phyloP scores from a whole-genome alignment of 2,113 vertebrate genomes.

The Campylorhamphus procurvoides region DNA sequence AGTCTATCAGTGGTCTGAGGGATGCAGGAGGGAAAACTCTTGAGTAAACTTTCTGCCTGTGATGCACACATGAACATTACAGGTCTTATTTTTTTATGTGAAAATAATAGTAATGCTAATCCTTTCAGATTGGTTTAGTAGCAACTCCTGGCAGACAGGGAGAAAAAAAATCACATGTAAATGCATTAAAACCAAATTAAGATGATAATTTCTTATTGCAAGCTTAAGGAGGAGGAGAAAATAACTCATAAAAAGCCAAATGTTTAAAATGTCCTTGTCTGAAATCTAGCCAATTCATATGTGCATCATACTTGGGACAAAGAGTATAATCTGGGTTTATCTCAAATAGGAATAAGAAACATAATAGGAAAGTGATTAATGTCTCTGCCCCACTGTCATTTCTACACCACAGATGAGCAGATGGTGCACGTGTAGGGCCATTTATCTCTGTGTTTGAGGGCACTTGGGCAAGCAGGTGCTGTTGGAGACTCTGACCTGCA shows the following conservation, averaged over 20 bases:
- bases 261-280: neutral
- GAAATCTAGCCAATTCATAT: neutral
- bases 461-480: neutral
- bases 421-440: fast-evolving
- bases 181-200: neutral
- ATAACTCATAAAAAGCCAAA: neutral
- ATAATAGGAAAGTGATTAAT: neutral
- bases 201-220: neutral
- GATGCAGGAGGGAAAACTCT: neutral
- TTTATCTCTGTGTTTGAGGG: neutral
- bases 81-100: neutral
- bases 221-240: neutral
- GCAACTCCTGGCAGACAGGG: neutral
- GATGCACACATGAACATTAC: neutral
- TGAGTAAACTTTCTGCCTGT: neutral
- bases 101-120: neutral
- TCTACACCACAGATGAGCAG: fast-evolving
- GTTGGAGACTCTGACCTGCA: neutral
- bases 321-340: neutral
- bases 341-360: neutral
- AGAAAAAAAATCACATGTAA: neutral
- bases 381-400: fast-evolving
- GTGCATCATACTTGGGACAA: neutral
- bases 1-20: neutral
- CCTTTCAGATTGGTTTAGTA: neutral